Conservation (phyloP, 2,113 vertebrate genomes). For the Okapia johnstoni region DNA sequence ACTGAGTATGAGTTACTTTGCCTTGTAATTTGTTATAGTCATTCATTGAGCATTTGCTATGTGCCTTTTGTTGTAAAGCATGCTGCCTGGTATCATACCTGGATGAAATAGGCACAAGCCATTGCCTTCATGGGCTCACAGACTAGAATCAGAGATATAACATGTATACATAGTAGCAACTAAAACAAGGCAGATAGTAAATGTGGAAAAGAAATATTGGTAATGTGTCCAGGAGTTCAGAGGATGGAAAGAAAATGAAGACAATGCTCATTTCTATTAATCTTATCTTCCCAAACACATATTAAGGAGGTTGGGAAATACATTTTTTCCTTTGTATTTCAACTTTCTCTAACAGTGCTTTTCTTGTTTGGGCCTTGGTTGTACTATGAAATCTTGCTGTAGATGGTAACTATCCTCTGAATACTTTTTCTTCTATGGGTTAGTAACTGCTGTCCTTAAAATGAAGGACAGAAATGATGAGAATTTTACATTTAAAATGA, state of each 20-base stretch:
- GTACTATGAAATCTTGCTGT: neutral
- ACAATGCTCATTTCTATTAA: neutral
- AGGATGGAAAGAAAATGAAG: neutral
- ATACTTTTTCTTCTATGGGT: neutral
- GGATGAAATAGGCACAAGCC: neutral
- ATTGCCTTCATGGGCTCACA: neutral
- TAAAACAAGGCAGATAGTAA: neutral
- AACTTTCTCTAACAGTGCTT: neutral
- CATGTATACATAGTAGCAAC: neutral
- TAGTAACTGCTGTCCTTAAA: neutral
- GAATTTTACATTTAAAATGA: neutral
- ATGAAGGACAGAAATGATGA: conserved; percentile 22
- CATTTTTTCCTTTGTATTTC: neutral
- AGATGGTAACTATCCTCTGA: neutral
- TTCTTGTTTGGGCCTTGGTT: neutral
- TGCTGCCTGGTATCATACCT: neutral
- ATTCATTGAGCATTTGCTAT: neutral
- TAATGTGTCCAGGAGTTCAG: neutral
- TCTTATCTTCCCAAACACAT: neutral
- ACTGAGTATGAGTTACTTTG: neutral
- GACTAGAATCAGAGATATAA: neutral
- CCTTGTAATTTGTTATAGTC: neutral
- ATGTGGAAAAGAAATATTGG: neutral
- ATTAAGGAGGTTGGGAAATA: neutral
- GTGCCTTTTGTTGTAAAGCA: neutral